Percentiles rank a stretch among this genome's conserved stretches.
Conservation (phyloP, 2,797 vertebrate genomes). For the Sebastes oblongus region DNA sequence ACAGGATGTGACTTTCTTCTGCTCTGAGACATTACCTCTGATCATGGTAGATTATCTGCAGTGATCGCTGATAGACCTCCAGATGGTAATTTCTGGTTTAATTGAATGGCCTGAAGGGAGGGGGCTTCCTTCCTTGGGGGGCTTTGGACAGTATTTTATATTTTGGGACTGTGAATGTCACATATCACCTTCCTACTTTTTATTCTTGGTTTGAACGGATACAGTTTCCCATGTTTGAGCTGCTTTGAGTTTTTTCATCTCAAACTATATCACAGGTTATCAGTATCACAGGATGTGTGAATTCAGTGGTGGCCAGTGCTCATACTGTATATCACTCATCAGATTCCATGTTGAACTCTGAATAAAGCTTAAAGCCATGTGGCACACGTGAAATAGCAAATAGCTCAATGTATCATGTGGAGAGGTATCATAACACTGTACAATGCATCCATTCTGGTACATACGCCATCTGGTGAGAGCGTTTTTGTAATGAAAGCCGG, state of each 20-base stretch:
- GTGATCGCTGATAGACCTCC: background rate
- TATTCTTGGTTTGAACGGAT: background rate
- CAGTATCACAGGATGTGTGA: background rate
- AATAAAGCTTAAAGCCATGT: background rate
- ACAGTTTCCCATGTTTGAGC: background rate
- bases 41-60: constrained; percentile 16
- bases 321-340: background rate
- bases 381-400: background rate
- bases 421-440: background rate
- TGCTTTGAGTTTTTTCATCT: background rate
- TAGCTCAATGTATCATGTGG: background rate
- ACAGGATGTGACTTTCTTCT: background rate
- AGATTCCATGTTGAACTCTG: background rate
- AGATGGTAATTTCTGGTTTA: constrained; percentile 21
- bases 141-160: background rate
- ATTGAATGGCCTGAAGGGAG: background rate
- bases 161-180: background rate
- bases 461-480: constrained; percentile 38
- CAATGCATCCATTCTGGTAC: constrained; percentile 1
- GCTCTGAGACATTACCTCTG: background rate
- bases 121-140: background rate
- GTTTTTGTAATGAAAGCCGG: constrained; percentile 24
- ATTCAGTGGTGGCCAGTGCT: background rate
- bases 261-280: background rate
- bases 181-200: background rate